Conservation (phyloP, 2,113 vertebrate genomes). For the Varanus komodoensis region DNA sequence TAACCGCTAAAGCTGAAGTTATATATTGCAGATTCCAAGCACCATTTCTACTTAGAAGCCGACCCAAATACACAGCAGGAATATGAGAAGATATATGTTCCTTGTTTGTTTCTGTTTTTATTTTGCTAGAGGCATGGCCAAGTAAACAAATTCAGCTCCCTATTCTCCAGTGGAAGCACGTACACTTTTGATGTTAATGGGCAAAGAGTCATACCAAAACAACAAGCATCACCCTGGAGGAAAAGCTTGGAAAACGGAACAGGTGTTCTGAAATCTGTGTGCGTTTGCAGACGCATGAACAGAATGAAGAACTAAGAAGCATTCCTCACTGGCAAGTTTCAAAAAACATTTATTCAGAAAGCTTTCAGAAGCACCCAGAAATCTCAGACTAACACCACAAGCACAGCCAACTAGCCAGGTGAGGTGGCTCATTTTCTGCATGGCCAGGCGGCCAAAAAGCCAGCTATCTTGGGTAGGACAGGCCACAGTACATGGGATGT, state of each 20-base stretch:
- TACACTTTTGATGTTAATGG: not conserved
- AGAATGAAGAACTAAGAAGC: not conserved
- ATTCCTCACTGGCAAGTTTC: not conserved
- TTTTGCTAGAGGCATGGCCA: conserved; percentile 17
- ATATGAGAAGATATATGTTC: not conserved
- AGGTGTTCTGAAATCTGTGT: not conserved
- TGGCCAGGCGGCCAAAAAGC: too few relatives aligned
- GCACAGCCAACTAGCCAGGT: too few relatives aligned
- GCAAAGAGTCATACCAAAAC: not conserved
- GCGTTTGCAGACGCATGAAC: not conserved
- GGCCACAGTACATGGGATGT: too few relatives aligned
- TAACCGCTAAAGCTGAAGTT: not conserved
- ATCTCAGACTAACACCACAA: not conserved
- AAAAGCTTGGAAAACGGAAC: not conserved
- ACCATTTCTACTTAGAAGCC: conserved; percentile 17
- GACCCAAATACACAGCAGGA: conserved; percentile 1
- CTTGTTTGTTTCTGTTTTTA: not conserved
- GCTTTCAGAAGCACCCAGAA: not conserved
- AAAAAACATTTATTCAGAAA: not conserved
- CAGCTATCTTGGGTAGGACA: too few relatives aligned
- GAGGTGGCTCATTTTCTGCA: too few relatives aligned
- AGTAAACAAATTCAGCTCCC: not conserved
- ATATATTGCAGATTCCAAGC: conserved; percentile 28
- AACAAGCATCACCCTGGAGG: not conserved
- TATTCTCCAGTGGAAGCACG: not conserved